Base-by-base conservation (phyloP, 2,113 vertebrate species). In the Larimichthys crocea region DNA sequence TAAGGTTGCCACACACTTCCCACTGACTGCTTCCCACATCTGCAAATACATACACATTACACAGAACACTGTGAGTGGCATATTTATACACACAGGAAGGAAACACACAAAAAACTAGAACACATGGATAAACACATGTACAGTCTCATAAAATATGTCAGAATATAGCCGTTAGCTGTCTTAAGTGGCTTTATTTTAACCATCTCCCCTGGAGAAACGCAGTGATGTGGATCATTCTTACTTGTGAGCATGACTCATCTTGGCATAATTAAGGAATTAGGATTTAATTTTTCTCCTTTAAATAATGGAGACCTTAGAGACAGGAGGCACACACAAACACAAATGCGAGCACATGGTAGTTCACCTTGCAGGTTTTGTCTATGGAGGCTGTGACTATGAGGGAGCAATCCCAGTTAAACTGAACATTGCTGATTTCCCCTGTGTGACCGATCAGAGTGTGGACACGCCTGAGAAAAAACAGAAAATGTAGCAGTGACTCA, bases 351-450 rank as follows among this genome's bases (percentile, higher is more conserved):
- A 20, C 62, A 44, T 29, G 50, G 74, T n/a, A 19, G 29, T 93
- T 95, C 84, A 99, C 97, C 97, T 96, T 98, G 92, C 96, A 97
- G 7, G 95, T 98, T 94, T 96, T 98, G 88, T 99, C 98, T 96
- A 98, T 95, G 20, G 98, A 99, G 82, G 96, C 96, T 11, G 96
- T 96, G 63, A 95, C 91, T 61, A 99, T 96, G 7, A 99, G 95
- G 22, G 97, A 97, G 84, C 96, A 96, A 79, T 98, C 96, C 97
- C 98, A 99, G 92, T 93, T 99, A 89, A 99, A 97, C 76, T 97
- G 93, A 31, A 95, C 95, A 26, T 96, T 97, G 88, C 96, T 97
- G 59, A 99, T 97, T 92, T 99, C 98, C 26, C 94, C 98, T 14
- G 89, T 85, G 85, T 99, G 98, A 14, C 97, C 97, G 11, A 93